phyloP scores from a whole-genome alignment of 2,888 invertebrate genomes.

The Lydus trimaculatus region DNA sequence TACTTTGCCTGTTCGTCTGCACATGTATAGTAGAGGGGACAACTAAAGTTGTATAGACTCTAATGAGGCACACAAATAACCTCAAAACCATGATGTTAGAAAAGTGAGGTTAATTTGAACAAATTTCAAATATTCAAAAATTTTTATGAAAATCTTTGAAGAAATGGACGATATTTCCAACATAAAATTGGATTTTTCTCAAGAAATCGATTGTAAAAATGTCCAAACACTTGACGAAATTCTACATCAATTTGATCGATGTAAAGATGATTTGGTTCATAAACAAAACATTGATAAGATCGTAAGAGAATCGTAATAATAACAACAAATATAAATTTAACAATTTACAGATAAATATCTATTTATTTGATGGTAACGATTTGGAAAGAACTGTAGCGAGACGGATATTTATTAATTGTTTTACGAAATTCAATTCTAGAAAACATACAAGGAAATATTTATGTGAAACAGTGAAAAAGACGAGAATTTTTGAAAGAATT shows the following conservation, averaged over 20 bases:
- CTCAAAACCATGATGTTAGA: too few relatives aligned
- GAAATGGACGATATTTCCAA: not conserved
- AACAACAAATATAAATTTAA: not conserved
- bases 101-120: too few relatives aligned
- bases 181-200: not conserved
- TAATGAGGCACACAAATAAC: too few relatives aligned
- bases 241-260: not conserved
- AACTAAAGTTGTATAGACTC: too few relatives aligned
- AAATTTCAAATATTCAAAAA: too few relatives aligned
- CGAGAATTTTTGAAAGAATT: constrained; percentile 18
- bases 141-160: not conserved
- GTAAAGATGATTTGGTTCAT: not conserved
- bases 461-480: constrained; percentile 37
- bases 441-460: constrained; percentile 44
- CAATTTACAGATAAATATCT: not conserved
- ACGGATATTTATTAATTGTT: constrained; percentile 41
- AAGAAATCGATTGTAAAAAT: not conserved
- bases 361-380: not conserved
- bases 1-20: too few relatives aligned
- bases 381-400: constrained; percentile 28
- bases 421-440: constrained; percentile 38
- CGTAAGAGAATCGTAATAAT: not conserved
- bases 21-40: too few relatives aligned
- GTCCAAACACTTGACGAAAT: not conserved
- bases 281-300: not conserved